Percentiles rank a stretch among this genome's conserved stretches.
These are phyloP conservation scores for Reticulitermes speratus DNA, from an alignment of 1,140 invertebrate species.

Conservation along the genomic window DNA sequence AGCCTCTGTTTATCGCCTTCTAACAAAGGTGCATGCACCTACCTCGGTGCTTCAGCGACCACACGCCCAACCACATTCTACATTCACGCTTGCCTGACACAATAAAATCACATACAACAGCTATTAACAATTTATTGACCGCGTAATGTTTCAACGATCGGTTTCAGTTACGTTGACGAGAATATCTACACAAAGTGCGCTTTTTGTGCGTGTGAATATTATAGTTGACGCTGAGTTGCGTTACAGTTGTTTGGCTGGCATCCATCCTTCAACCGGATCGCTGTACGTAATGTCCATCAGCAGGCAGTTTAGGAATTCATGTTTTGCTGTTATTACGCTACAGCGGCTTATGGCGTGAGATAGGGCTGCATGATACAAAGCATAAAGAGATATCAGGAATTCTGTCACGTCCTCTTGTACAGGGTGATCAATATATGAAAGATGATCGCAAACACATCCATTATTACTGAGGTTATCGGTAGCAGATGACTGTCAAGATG, in stretches of 20 bases:
- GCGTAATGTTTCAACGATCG: background rate
- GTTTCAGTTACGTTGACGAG: background rate
- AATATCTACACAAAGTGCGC: background rate
- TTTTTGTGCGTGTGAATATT: background rate
- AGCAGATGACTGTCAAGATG: too few relatives aligned
- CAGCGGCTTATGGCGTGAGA: background rate
- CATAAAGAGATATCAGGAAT: background rate
- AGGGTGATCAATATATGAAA: background rate
- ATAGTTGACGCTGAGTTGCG: background rate
- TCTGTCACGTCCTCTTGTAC: background rate
- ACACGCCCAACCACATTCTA: too few relatives aligned
- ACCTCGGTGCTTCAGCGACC: too few relatives aligned
- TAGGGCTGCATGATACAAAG: background rate
- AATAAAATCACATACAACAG: background rate
- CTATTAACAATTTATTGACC: background rate
- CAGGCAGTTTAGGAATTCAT: background rate
- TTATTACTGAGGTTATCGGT: too few relatives aligned
- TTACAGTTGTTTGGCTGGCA: too few relatives aligned
- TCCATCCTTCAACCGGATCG: background rate
- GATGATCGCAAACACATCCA: too few relatives aligned
- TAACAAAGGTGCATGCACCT: too few relatives aligned
- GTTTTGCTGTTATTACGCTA: slow-evolving; percentile 2
- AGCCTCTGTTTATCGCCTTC: too few relatives aligned
- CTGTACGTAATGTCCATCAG: background rate
- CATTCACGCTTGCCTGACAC: too few relatives aligned